Conservation (phyloP, 2,113 vertebrate genomes). For the Collichthys lucidus region DNA sequence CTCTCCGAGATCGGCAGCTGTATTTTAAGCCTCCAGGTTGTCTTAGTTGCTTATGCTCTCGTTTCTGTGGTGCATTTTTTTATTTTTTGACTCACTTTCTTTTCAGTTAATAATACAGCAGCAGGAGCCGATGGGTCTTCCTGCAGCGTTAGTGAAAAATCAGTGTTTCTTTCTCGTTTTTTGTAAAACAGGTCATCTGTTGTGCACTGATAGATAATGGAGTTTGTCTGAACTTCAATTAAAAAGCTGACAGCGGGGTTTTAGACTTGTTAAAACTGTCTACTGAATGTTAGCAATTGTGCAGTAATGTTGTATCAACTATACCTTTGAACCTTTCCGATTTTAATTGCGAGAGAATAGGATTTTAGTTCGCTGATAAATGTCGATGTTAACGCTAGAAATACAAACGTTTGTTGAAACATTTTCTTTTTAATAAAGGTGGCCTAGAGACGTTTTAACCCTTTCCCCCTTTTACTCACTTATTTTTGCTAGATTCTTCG, state of each 20-base stretch:
- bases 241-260: slow-evolving; percentile 83
- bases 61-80: slow-evolving; percentile 83
- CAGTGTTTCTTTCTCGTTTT: slow-evolving; percentile 77
- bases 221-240: slow-evolving; percentile 82
- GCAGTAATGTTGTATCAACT: slow-evolving; percentile 99
- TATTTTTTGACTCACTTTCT: slow-evolving; percentile 66
- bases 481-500: slow-evolving; percentile 77
- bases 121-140: slow-evolving; percentile 65
- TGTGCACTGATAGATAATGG: slow-evolving; percentile 82
- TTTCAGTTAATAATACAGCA: slow-evolving; percentile 75
- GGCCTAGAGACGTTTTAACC: slow-evolving; percentile 76
- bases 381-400: slow-evolving; percentile 90
- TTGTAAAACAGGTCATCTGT: slow-evolving; percentile 82
- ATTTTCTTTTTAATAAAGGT: slow-evolving; percentile 68
- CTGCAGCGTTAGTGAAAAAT: slow-evolving; percentile 77
- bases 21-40: slow-evolving; percentile 86
- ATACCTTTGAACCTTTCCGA: slow-evolving; percentile 86
- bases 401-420: slow-evolving; percentile 85
- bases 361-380: slow-evolving; percentile 87
- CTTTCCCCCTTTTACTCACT: slow-evolving; percentile 58
- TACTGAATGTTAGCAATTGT: slow-evolving; percentile 90
- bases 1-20: slow-evolving; percentile 86
- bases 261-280: slow-evolving; percentile 85
- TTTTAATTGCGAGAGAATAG: slow-evolving; percentile 81
- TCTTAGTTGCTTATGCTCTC: slow-evolving; percentile 87